Evolutionary conservation across 2,113 vertebrate species (phyloP).

Genomic region (Oreocharis arfaki): DNA sequence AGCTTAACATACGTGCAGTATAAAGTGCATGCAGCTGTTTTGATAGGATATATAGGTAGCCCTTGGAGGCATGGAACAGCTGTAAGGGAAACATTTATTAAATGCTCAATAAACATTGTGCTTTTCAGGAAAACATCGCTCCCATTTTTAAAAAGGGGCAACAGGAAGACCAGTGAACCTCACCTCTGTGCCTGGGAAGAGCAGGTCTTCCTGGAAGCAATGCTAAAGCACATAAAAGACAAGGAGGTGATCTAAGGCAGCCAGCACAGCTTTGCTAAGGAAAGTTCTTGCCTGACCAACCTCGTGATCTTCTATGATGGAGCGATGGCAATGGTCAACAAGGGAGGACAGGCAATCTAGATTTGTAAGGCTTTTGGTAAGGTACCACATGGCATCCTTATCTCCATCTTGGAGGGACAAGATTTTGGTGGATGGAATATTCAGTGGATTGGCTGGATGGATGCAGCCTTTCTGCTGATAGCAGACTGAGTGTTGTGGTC

Average conservation of each 20-base stretch:
- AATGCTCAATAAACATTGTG: background rate
- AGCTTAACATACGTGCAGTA: background rate
- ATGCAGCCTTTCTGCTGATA: background rate
- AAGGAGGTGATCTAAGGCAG: background rate
- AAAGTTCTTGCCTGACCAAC: background rate
- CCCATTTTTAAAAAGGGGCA: background rate
- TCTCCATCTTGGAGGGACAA: too few species aligned
- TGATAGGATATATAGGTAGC: background rate
- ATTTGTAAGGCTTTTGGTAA: background rate
- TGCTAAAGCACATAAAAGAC: background rate
- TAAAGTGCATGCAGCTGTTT: background rate
- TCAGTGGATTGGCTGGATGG: background rate
- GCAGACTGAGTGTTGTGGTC: background rate
- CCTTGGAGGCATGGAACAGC: background rate
- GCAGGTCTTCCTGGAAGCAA: background rate
- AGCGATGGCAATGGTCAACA: fast-evolving
- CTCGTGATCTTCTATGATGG: background rate
- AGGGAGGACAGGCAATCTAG: background rate
- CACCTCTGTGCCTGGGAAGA: background rate
- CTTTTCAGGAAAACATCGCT: background rate
- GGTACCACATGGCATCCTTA: background rate
- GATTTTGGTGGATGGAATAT: background rate
- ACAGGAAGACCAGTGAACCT: background rate
- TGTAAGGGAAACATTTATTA: background rate
- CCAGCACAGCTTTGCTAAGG: background rate